Conservation (phyloP, 2,113 vertebrate genomes). For the Parus major region DNA sequence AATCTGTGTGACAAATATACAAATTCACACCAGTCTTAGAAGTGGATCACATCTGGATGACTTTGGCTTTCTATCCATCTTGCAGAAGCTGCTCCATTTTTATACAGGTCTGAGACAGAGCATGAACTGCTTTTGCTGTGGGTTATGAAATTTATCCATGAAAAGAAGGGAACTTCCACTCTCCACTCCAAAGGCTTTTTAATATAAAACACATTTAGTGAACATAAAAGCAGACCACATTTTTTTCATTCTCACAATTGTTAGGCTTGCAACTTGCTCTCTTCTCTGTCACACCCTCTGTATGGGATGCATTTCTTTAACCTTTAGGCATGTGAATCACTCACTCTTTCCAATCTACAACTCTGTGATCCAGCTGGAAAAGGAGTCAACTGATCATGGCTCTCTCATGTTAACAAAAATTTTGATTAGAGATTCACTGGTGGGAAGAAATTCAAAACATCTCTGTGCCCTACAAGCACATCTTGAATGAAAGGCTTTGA, state of each 20-base stretch:
- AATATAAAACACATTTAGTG: neutral
- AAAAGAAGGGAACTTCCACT: neutral
- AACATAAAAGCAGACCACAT: neutral
- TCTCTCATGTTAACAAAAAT: neutral
- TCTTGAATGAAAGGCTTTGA: neutral
- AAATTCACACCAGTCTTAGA: neutral
- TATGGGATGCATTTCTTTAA: neutral
- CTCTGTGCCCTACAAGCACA: neutral
- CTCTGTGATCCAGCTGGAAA: neutral
- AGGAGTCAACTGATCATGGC: neutral
- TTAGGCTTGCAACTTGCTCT: neutral
- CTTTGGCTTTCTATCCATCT: neutral
- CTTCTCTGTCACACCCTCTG: neutral
- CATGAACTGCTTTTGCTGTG: neutral
- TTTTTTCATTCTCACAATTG: neutral
- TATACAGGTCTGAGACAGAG: neutral
- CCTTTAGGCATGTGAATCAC: neutral
- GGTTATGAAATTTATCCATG: neutral
- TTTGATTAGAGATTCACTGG: neutral
- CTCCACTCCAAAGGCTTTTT: neutral
- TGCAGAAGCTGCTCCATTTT: neutral
- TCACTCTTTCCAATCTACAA: neutral
- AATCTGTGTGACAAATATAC: neutral
- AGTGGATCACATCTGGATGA: neutral
- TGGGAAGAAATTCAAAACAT: rapidly evolving